Percentiles rank a stretch among this genome's conserved stretches.
These are phyloP conservation scores for Acyrthosiphon pisum DNA, from an alignment of 1,140 invertebrate species.

Conservation along the genomic window DNA sequence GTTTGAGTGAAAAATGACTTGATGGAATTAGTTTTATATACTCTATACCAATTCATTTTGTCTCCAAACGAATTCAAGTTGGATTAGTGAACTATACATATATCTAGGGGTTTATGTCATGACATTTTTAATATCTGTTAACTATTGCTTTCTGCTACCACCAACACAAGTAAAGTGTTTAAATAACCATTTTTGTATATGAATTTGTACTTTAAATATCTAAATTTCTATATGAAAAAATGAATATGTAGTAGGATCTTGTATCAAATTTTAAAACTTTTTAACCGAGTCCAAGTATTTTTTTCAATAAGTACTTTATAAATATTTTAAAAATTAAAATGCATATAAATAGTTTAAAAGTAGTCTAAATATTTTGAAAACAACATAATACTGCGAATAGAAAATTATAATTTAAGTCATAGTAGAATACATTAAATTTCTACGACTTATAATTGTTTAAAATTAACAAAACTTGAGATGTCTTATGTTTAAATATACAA, in stretches of 20 bases:
- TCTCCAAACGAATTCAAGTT: neutral
- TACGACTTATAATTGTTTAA: neutral
- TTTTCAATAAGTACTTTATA: neutral
- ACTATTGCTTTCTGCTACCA: neutral
- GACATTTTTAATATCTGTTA: conserved; percentile 17
- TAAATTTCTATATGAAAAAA: neutral
- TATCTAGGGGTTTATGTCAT: neutral
- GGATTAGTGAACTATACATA: neutral
- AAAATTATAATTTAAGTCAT: neutral
- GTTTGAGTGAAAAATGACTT: neutral
- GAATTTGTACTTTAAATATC: neutral
- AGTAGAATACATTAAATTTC: neutral
- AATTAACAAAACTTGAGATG: too few species aligned
- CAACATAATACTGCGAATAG: neutral
- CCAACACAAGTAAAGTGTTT: neutral
- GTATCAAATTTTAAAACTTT: too few species aligned
- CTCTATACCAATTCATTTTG: neutral
- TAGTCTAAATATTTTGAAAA: neutral
- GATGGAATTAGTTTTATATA: neutral
- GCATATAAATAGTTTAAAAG: neutral
- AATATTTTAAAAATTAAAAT: neutral
- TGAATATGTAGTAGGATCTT: too few species aligned
- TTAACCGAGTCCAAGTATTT: neutral
- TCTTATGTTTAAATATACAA: neutral
- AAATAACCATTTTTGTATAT: neutral